These are phyloP conservation scores for Allophyes oxyacanthae DNA, from an alignment of 2,888 invertebrate genomes.

Conservation along the genomic window DNA sequence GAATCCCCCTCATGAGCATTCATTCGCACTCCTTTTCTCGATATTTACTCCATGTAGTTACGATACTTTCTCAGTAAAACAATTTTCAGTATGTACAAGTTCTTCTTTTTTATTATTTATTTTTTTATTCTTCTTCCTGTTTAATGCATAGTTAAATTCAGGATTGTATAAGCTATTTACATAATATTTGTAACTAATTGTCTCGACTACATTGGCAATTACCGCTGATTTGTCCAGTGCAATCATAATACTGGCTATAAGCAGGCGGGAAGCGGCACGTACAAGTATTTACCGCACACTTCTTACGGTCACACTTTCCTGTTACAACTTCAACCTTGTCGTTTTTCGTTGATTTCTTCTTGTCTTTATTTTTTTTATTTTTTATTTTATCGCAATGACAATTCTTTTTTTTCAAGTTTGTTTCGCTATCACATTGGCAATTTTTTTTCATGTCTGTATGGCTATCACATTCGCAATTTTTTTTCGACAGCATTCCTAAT, in stretches of 20 bases:
- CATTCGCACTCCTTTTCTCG: too few relatives aligned
- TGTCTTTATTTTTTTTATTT: neutral
- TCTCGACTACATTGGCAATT: constrained; percentile 60
- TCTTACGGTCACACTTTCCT: neutral
- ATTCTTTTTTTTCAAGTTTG: too few relatives aligned
- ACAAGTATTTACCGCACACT: constrained; percentile 45
- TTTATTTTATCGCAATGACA: neutral
- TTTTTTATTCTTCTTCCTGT: too few relatives aligned
- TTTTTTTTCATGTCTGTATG: neutral
- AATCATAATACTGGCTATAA: constrained; percentile 59
- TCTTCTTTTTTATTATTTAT: too few relatives aligned
- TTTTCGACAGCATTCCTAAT: neutral
- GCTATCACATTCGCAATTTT: neutral
- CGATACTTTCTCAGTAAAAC: constrained; percentile 12
- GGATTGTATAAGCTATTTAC: constrained; percentile 9
- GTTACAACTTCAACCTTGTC: neutral
- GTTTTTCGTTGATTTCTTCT: neutral
- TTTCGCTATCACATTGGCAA: neutral
- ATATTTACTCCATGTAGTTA: too few relatives aligned
- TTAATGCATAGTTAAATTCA: neutral
- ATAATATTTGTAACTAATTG: constrained; percentile 1
- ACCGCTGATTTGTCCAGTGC: constrained; percentile 67
- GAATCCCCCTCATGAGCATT: too few relatives aligned
- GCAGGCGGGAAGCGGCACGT: constrained; percentile 68
- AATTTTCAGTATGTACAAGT: constrained; percentile 1